Percentiles rank a stretch among this genome's conserved stretches.
These are phyloP conservation scores for Heliconius charithonia DNA, from an alignment of 2,888 invertebrate species.

Conservation along the genomic window DNA sequence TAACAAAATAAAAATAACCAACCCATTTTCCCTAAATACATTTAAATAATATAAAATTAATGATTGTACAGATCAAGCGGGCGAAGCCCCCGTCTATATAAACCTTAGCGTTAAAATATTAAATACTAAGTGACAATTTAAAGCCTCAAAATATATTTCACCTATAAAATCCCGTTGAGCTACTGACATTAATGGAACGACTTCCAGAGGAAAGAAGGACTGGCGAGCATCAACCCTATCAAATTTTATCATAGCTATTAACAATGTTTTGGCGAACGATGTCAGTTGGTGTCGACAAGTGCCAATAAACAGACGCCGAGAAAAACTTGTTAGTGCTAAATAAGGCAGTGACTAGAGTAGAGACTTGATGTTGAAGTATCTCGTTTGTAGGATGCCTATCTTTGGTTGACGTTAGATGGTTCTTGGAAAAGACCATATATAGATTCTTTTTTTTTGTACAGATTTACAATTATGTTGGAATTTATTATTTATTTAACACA, in stretches of 20 bases:
- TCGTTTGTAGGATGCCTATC: constrained; percentile 29
- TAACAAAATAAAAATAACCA: no score
- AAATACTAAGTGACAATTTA: constrained; percentile 5
- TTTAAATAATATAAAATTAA: neutral
- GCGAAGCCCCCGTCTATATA: neutral
- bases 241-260: constrained; percentile 77
- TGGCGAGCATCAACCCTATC: constrained; percentile 61
- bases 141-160: constrained; percentile 19
- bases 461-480: neutral
- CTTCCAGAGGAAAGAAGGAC: constrained; percentile 54
- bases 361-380: constrained; percentile 16
- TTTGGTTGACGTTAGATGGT: constrained; percentile 10
- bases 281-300: constrained; percentile 59
- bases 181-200: constrained; percentile 61
- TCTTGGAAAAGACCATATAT: neutral
- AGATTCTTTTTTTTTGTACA: neutral
- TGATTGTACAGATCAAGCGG: neutral
- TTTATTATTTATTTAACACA: neutral
- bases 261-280: constrained; percentile 72
- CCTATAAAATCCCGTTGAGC: constrained; percentile 31
- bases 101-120: neutral
- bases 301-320: constrained; percentile 53
- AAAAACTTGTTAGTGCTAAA: constrained; percentile 39
- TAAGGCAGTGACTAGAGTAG: constrained; percentile 25
- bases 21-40: neutral